Base-by-base conservation (phyloP, 2,797 vertebrate species). In the Enteromius mattozi region DNA sequence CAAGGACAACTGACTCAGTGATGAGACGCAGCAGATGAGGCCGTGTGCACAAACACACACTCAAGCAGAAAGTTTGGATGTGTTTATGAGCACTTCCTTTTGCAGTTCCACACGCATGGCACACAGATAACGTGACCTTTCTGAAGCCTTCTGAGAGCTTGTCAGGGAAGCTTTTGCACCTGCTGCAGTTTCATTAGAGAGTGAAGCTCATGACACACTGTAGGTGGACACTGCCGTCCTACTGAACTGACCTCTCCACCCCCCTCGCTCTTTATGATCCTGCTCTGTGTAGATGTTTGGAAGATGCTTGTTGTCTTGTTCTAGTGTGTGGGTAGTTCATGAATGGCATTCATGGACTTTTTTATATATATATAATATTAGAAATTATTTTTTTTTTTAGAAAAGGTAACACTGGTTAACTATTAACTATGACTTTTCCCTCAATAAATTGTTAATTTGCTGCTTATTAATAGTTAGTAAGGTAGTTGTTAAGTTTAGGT, bases 141-240 rank as follows among this genome's bases (percentile, higher is more conserved):
- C 56, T 63, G 80, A 77, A 79, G 45, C 45, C 86, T 77, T 63
- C 68, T 21, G 78, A 84, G 81, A 83, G 90, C 37, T 87, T 93
- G 95, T 95, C 94, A 94, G 93, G 94, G 94, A 95, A 94, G 90
- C 92, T 89, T 85, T 90, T 92, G 93, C 95, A 96, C 96, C 96
- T 96, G 94, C 96, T 96, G 95, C 96, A 93, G 93, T 97, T 97
- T 97, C 95, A 97, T 97, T 96, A 97, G 94, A 92, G 94, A 92
- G 92, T 92, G 92, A 94, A 94, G 27, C 94, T 83, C 70, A 94
- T 93, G 95, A 96, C 92, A 3, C 45, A 51, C 81, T 51, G 54
- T 78, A 51, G 78, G 40, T 35, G 68, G 70, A 83, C 21, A 27
- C 7, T 33, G 30, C 19, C 1, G 72, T 54, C 33, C 69, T 66